These are phyloP conservation scores for Lochmaea capreae DNA, from an alignment of 2,888 invertebrate genomes.

Conservation along the genomic window DNA sequence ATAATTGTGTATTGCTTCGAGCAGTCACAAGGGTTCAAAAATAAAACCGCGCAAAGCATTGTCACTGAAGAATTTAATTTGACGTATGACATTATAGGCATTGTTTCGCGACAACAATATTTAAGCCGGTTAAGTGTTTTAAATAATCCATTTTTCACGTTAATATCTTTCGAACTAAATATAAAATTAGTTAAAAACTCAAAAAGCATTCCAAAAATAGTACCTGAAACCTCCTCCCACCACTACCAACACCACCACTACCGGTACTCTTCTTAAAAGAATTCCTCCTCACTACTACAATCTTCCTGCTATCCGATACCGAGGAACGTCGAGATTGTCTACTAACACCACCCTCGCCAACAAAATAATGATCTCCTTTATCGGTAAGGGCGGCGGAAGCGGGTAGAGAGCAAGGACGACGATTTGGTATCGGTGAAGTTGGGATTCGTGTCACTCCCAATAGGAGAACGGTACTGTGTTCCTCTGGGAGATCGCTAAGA, in stretches of 20 bases:
- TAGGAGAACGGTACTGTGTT: constrained; percentile 72
- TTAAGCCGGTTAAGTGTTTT: too few species aligned
- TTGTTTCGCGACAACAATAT: too few species aligned
- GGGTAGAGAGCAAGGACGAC: constrained; percentile 51
- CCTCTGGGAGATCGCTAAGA: constrained; percentile 73
- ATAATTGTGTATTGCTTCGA: too few species aligned
- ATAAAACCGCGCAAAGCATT: too few species aligned
- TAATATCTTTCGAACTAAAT: background rate
- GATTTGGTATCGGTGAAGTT: constrained; percentile 61
- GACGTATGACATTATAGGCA: too few species aligned
- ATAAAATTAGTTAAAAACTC: background rate
- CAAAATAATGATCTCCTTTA: background rate
- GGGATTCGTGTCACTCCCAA: constrained; percentile 72
- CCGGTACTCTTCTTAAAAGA: constrained; percentile 60
- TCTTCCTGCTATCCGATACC: constrained; percentile 58
- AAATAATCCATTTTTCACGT: too few species aligned
- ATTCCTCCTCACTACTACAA: constrained; percentile 60
- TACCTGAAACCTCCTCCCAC: constrained; percentile 22
- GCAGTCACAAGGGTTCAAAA: too few species aligned
- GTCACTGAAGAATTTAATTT: too few species aligned
- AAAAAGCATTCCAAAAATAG: constrained; percentile 16
- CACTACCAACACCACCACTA: constrained; percentile 47
- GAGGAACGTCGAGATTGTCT: constrained; percentile 48
- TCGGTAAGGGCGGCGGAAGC: constrained; percentile 9
- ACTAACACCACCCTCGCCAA: constrained; percentile 17